Evolutionary conservation across 2,888 invertebrate species (phyloP), one percentile per base, ranked within the genome.

Genomic region (Mythimna albipuncta): DNA sequence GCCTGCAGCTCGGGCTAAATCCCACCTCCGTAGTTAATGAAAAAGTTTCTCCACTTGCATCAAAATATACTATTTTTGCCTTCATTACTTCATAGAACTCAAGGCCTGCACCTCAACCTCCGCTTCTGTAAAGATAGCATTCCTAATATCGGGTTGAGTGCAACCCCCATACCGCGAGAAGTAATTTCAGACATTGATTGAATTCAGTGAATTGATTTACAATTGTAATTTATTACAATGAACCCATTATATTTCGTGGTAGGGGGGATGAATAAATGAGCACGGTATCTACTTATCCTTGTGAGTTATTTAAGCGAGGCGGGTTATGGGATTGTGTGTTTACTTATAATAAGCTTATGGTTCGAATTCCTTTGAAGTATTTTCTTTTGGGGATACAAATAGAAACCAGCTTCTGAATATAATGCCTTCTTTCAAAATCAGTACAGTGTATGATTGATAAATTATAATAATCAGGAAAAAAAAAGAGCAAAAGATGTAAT

Each of bases 181-280:
- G 67, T 84, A 84, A 81, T 83, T 68, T 66, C 66, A 72, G 70
- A 79, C 68, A 74, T 76, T 67, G 78, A 79, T 71, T 72, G 64
- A 72, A 68, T 68, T 73, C 75, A 77, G 71, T 75, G 62, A 72
- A 84, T 79, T 82, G 74, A 84, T 85, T 85, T 84, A 84, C 80
- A 85, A 82, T 85, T 80, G 83, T 82, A 85, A 84, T 85, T 82
- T 77, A 85, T 79, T 85, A 75, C 75, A 83, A 74, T 75, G 85
- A 77, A 85, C 57, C 66, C 67, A 82, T 79, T 79, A 77, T 82
- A 78, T 67, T 78, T 65, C 52, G 77, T 64, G 38, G 72, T 50
- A 59, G 55, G 72, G 47, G 59, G 57, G 41, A 66, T 72, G 79
- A 82, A 82, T 79, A 66, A 81, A 71, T 77, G 61, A 78, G 62